phyloP scores from a whole-genome alignment of 2,797 vertebrate species.

The Melanotaenia parkinsoni region DNA sequence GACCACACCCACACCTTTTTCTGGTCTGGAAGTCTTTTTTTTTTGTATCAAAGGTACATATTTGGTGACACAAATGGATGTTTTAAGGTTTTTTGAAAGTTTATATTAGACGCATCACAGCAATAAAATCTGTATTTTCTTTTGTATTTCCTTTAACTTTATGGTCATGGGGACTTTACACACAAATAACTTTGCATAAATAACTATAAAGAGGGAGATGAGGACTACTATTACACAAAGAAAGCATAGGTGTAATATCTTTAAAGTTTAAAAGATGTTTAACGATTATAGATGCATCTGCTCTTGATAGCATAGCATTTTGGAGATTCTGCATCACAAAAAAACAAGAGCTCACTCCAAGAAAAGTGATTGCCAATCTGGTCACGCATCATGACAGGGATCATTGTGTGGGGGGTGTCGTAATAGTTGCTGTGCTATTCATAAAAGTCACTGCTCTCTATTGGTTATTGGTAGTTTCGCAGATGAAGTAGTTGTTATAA shows the following conservation, averaged over 20 bases:
- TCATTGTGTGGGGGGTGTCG: background rate
- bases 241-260: background rate
- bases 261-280: slow-evolving; percentile 7
- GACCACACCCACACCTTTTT: too few relatives aligned
- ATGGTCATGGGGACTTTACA: background rate
- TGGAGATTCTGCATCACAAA: background rate
- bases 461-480: background rate
- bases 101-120: background rate
- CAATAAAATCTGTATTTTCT: background rate
- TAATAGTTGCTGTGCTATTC: background rate
- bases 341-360: background rate
- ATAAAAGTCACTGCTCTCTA: too few relatives aligned
- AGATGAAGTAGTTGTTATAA: background rate
- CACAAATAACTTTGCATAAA: slow-evolving; percentile 6
- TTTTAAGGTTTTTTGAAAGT: background rate
- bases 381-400: background rate
- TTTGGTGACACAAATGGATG: background rate
- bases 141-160: background rate
- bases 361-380: background rate
- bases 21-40: background rate
- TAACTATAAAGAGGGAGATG: background rate
- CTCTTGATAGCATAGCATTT: background rate
- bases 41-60: background rate
- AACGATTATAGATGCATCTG: background rate
- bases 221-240: background rate